Percentiles rank a stretch among this genome's conserved stretches.
Conservation (phyloP, 2,113 vertebrate genomes). For the Macrotis lagotis region DNA sequence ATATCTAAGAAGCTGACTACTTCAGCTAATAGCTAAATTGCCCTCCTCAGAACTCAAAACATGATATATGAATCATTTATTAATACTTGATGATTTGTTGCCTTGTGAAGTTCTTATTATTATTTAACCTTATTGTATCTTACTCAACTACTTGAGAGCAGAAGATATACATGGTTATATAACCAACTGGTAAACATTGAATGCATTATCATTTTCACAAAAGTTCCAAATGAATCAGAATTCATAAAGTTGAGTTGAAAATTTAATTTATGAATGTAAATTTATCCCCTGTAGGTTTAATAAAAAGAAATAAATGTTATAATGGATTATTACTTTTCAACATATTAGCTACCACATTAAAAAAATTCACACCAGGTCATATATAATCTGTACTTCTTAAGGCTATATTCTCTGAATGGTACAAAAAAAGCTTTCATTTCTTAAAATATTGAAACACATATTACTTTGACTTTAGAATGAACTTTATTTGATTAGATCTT, state of each 20-base stretch:
- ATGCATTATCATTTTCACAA: not conserved
- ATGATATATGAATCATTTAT: not conserved
- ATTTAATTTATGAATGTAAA: not conserved
- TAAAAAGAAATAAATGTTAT: not conserved
- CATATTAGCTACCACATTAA: not conserved
- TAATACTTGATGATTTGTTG: not conserved
- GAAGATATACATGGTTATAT: not conserved
- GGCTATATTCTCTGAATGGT: not conserved
- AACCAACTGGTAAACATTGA: not conserved
- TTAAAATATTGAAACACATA: not conserved
- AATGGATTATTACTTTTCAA: not conserved
- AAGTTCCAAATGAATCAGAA: not conserved
- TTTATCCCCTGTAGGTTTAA: not conserved
- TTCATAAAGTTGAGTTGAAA: not conserved
- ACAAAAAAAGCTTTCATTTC: not conserved
- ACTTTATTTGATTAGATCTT: not conserved
- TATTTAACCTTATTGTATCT: not conserved
- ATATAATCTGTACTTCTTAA: not conserved
- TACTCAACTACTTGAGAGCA: not conserved
- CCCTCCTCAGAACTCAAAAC: not conserved
- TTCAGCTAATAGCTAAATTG: not conserved
- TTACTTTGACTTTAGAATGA: not conserved
- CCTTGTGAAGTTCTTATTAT: not conserved
- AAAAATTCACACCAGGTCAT: not conserved
- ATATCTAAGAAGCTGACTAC: not conserved